Conservation (phyloP, 2,797 vertebrate species). For the Delichon dasypus region DNA sequence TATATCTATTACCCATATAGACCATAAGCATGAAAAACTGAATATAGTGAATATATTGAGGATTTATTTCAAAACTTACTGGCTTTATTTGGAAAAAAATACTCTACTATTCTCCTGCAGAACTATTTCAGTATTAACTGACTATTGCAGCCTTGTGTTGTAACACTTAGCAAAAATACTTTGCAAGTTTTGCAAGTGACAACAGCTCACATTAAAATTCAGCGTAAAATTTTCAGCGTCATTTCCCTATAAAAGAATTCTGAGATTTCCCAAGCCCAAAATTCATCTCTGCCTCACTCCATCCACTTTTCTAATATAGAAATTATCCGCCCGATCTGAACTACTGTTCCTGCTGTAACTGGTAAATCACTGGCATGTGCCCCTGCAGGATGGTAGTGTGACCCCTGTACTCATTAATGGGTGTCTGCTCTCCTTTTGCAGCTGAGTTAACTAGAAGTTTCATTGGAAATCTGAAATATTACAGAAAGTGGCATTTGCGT, state of each 20-base stretch:
- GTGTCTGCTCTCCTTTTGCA: neutral
- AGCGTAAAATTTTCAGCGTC: constrained; percentile 28
- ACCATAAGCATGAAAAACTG: neutral
- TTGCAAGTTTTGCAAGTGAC: neutral
- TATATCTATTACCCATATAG: neutral
- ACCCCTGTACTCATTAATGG: constrained; percentile 27
- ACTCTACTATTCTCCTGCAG: neutral
- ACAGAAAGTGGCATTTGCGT: neutral
- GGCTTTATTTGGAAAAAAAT: neutral
- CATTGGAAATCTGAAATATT: constrained; percentile 28
- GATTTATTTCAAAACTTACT: neutral
- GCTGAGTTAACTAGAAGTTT: constrained; percentile 16
- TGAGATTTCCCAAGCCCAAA: neutral
- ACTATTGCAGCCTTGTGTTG: neutral
- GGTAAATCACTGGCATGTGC: constrained; percentile 47
- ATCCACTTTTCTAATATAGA: constrained; percentile 23
- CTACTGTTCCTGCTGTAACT: constrained; percentile 39
- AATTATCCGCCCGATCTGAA: constrained; percentile 33
- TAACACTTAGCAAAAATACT: neutral
- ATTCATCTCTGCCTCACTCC: neutral
- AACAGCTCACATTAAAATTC: neutral
- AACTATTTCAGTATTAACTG: neutral
- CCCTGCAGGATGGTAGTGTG: neutral
- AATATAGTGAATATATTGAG: neutral
- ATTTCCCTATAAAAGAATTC: constrained; percentile 43